These are phyloP conservation scores for Onychomys arenicola DNA, from an alignment of 2,797 vertebrate species.

Conservation along the genomic window DNA sequence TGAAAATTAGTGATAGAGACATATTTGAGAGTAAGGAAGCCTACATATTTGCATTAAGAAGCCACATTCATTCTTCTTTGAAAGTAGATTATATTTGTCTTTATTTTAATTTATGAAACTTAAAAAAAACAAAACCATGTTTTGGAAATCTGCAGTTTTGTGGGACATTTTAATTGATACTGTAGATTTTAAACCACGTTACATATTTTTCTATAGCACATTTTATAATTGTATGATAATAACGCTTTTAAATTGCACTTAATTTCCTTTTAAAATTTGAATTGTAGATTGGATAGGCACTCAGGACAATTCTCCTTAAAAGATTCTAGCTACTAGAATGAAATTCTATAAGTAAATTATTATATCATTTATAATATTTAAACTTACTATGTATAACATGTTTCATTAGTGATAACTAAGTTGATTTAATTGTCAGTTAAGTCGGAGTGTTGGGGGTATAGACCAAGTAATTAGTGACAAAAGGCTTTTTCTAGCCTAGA, in stretches of 20 bases:
- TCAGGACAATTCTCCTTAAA: slow-evolving; percentile 38
- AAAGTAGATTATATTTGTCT: slow-evolving; percentile 17
- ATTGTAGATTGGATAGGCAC: not conserved
- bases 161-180: not conserved
- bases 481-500: not conserved
- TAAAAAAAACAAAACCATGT: not conserved
- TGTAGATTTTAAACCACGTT: not conserved
- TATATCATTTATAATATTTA: not conserved
- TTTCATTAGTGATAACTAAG: not conserved
- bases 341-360: slow-evolving; percentile 12
- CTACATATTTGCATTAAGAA: not conserved
- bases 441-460: too few relatives aligned
- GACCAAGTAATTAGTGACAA: not conserved
- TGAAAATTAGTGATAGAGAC: slow-evolving; percentile 15
- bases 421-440: not conserved
- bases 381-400: not conserved
- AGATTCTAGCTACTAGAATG: not conserved
- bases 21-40: not conserved
- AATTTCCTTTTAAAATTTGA: slow-evolving; percentile 3
- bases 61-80: not conserved
- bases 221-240: not conserved
- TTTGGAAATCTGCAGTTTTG: not conserved
- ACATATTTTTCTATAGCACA: not conserved
- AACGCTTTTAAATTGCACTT: not conserved
- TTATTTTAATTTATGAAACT: slow-evolving; percentile 35